Base-by-base conservation (phyloP, 1,140 invertebrate species). In the Papilio aristodemus region DNA sequence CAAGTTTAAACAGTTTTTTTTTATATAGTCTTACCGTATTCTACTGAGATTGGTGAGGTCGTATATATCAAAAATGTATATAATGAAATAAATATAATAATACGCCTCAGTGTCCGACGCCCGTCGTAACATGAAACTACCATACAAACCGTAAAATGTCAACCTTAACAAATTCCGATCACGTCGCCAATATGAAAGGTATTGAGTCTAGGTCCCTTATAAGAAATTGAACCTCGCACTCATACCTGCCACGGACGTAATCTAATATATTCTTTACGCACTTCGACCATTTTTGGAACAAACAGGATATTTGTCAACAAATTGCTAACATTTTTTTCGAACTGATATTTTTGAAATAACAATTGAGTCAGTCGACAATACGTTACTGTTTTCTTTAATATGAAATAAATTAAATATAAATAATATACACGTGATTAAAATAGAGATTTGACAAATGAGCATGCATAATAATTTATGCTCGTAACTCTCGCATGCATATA, bases 141-240 rank as follows among this genome's bases (percentile, higher is more conserved):
- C 11, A 62, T 38, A 64, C 22, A 43, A 25, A 39, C 17, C 62
- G 4, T 4, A 43, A 63, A 64, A 39, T 64, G 62, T 22, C 22
- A 25, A 41, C 22, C 22, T 43, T 64, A 39, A 64, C 22, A 8
- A 64, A 64, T 64, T 41, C 62, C 62, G 38, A 41, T 43, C 62
- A 64, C 62, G 62, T 64, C 62, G 43, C 39, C 62, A 64, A 64
- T 64, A 64, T 64, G 38, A 64, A 64, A 64, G 62, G 62, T 22
- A 64, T 64, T 64, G 62, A 39, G 62, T 41, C 62, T 64, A 64
- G 62, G 39, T 60, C 62, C 62, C 39, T 46, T 43, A 64, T 39
- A 41, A 19, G 38, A 32, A 19, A 64, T 64, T 64, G 62, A 64
- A 22, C 19, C 22, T 64, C 39, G 62, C 62, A 2, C 54, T 58